These are phyloP conservation scores for Marronus borbonicus DNA, from an alignment of 2,888 invertebrate species.

Conservation along the genomic window DNA sequence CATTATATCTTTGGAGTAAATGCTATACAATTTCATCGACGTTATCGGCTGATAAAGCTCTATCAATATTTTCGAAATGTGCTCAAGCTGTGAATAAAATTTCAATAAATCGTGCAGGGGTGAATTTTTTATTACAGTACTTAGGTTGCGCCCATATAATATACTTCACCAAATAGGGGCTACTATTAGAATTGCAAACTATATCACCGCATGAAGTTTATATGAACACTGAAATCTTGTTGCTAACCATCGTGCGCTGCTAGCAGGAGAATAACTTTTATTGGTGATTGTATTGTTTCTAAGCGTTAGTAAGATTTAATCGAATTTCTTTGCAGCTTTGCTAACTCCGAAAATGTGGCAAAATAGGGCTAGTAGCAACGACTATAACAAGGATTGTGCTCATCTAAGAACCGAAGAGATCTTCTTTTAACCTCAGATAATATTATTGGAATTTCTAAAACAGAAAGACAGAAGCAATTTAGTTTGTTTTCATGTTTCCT, in stretches of 20 bases:
- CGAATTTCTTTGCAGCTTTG: too few species aligned
- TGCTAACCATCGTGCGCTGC: not conserved
- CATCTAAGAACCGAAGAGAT: too few species aligned
- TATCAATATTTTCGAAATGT: not conserved
- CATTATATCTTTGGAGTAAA: not conserved
- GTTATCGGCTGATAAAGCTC: slow-evolving; percentile 15
- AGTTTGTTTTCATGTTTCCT: too few species aligned
- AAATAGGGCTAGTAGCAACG: too few species aligned
- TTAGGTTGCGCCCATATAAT: slow-evolving; percentile 6
- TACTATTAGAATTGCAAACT: slow-evolving; percentile 22
- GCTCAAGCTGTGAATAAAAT: slow-evolving; percentile 22
- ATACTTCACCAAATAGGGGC: slow-evolving; percentile 1
- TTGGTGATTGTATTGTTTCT: too few species aligned
- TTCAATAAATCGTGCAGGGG: slow-evolving; percentile 22
- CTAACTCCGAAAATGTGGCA: too few species aligned
- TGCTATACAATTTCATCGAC: not conserved
- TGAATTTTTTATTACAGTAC: slow-evolving; percentile 29
- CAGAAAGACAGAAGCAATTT: too few species aligned
- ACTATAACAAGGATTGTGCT: too few species aligned
- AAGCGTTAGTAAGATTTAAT: too few species aligned
- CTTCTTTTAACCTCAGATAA: too few species aligned
- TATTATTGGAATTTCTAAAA: too few species aligned
- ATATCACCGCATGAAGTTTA: slow-evolving; percentile 3
- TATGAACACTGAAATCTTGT: not conserved
- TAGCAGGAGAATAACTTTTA: not conserved